phyloP scores from a whole-genome alignment of 1,140 invertebrate species.

The Eriosoma lanigerum region DNA sequence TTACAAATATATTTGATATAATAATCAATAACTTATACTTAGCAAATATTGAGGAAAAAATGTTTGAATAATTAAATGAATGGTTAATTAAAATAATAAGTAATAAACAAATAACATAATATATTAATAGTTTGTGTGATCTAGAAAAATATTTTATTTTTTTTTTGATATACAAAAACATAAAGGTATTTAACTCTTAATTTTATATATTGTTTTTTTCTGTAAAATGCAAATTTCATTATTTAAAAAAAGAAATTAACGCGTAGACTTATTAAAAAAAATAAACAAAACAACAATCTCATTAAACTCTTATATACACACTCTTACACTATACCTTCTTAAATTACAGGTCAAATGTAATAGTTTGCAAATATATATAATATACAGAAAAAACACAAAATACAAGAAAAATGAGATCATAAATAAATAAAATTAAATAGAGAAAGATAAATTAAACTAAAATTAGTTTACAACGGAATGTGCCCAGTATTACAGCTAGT shows the following conservation, averaged over 20 bases:
- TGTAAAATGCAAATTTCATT: neutral
- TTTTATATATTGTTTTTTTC: neutral
- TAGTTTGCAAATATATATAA: neutral
- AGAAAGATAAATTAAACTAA: neutral
- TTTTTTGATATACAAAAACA: neutral
- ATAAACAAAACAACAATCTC: neutral
- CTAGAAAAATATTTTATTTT: constrained; percentile 26
- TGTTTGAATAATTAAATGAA: too few species aligned
- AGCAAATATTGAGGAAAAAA: too few species aligned
- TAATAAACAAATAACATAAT: neutral
- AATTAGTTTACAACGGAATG: constrained; percentile 23
- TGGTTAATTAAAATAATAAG: too few species aligned
- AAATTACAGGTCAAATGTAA: constrained; percentile 17
- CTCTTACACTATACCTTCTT: neutral
- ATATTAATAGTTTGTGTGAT: neutral
- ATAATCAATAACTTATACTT: neutral
- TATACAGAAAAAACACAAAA: constrained; percentile 44
- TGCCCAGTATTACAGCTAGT: constrained; percentile 25
- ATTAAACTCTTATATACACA: neutral
- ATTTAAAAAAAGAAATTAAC: neutral
- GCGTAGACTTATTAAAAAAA: neutral
- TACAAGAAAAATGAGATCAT: constrained; percentile 49
- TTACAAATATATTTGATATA: too few species aligned
- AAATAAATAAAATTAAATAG: neutral
- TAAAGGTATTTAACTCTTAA: too few species aligned